A percentile compares a stretch with the other conserved stretches of the same genome.
phyloP scores from a whole-genome alignment of 2,113 vertebrate species.

The Actenoides lindsayi region DNA sequence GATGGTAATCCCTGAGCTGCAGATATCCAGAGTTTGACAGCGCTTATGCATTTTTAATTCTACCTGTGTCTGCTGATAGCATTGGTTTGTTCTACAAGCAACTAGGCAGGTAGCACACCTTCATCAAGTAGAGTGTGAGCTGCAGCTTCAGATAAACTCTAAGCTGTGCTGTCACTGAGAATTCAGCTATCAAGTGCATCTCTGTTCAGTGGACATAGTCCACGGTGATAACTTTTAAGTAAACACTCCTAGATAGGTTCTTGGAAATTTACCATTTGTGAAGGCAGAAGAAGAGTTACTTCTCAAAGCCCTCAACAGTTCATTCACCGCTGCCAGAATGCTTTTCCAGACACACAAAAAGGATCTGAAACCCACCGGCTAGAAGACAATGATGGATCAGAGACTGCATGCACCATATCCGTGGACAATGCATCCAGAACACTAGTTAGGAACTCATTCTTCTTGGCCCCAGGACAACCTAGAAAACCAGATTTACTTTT shows the following conservation, averaged over 20 bases:
- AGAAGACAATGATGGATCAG: conserved; percentile 85
- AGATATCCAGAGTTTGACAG: background rate
- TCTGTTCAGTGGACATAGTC: background rate
- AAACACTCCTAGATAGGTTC: background rate
- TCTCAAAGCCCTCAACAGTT: background rate
- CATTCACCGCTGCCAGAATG: background rate
- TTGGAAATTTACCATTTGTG: background rate
- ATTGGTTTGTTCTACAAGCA: background rate
- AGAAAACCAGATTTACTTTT: conserved; percentile 14
- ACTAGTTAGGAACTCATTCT: conserved; percentile 95
- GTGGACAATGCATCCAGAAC: conserved; percentile 94
- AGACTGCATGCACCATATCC: conserved; percentile 96
- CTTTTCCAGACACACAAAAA: background rate
- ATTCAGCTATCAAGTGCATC: background rate
- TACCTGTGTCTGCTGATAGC: background rate
- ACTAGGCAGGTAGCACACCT: background rate
- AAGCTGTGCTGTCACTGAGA: background rate
- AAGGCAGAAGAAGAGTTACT: background rate
- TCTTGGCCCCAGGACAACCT: conserved; percentile 96
- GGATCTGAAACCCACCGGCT: conserved; percentile 79
- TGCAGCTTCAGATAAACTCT: background rate
- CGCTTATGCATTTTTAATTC: background rate
- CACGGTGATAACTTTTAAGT: background rate
- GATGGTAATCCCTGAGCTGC: background rate
- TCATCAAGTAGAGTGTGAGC: background rate